These are phyloP conservation scores for Listronotus oregonensis DNA, from an alignment of 1,140 invertebrate species.

Conservation along the genomic window DNA sequence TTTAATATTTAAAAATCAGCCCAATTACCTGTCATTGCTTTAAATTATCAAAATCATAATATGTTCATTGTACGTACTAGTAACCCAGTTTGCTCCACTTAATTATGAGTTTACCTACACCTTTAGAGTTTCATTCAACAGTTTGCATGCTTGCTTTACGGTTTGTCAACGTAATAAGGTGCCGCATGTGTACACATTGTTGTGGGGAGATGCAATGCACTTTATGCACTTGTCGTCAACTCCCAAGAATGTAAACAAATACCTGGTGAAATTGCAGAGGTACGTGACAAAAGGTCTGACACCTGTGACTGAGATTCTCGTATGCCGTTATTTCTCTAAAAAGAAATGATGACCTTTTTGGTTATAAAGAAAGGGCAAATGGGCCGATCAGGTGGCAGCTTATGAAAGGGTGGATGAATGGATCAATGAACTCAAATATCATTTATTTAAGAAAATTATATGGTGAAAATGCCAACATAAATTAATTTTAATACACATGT, in stretches of 20 bases:
- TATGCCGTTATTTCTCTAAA: not conserved
- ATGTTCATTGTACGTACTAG: too few species aligned
- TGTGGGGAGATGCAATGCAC: slow-evolving; percentile 13
- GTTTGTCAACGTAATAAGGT: slow-evolving; percentile 14
- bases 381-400: too few species aligned
- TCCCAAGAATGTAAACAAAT: slow-evolving; percentile 24
- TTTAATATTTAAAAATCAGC: too few species aligned
- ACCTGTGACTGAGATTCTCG: slow-evolving; percentile 22
- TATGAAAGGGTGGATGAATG: too few species aligned
- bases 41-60: too few species aligned
- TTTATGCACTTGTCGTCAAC: slow-evolving; percentile 22
- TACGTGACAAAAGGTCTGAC: slow-evolving; percentile 27
- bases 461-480: too few species aligned
- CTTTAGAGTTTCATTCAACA: slow-evolving; percentile 18
- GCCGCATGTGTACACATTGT: slow-evolving; percentile 12
- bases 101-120: slow-evolving; percentile 13
- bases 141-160: slow-evolving; percentile 3
- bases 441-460: too few species aligned
- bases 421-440: too few species aligned
- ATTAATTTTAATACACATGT: not conserved
- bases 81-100: not conserved
- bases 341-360: not conserved
- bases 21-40: too few species aligned
- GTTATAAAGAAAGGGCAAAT: not conserved
- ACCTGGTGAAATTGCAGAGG: slow-evolving; percentile 24